phyloP scores from a whole-genome alignment of 2,888 invertebrate species.

The Caenorhabditis zanzibari region DNA sequence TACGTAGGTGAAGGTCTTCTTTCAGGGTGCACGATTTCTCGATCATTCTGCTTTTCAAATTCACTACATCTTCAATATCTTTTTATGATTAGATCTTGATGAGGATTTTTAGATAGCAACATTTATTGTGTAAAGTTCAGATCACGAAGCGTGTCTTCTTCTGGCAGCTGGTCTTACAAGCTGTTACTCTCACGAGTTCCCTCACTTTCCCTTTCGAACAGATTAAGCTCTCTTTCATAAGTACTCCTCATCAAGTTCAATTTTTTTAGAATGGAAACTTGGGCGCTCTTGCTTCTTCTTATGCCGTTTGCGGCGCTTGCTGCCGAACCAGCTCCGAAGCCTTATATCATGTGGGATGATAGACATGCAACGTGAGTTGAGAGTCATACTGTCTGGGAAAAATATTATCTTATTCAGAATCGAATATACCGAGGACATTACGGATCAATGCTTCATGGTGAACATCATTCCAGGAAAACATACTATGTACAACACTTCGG shows the following conservation, averaged over 20 bases:
- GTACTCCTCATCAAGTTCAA: no score
- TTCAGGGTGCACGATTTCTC: no score
- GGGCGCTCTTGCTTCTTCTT: not conserved
- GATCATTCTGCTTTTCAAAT: no score
- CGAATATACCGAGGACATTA: not conserved
- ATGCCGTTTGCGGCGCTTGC: not conserved
- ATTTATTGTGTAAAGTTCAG: no score
- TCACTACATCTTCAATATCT: no score
- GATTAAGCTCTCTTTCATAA: not conserved
- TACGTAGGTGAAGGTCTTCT: no score
- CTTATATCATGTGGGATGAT: not conserved
- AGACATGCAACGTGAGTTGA: not conserved
- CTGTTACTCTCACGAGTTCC: no score
- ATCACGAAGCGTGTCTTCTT: no score
- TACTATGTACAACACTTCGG: not conserved
- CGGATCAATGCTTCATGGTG: not conserved
- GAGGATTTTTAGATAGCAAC: no score
- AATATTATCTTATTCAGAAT: not conserved
- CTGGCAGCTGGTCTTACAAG: no score
- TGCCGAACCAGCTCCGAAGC: not conserved
- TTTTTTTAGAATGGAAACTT: slow-evolving; percentile 5
- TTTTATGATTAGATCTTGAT: no score
- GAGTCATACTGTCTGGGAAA: not conserved
- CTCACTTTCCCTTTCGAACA: no score
- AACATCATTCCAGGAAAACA: not conserved